Evolutionary conservation across 2,888 invertebrate genomes (phyloP).

Genomic region (Tanypteryx hageni): DNA sequence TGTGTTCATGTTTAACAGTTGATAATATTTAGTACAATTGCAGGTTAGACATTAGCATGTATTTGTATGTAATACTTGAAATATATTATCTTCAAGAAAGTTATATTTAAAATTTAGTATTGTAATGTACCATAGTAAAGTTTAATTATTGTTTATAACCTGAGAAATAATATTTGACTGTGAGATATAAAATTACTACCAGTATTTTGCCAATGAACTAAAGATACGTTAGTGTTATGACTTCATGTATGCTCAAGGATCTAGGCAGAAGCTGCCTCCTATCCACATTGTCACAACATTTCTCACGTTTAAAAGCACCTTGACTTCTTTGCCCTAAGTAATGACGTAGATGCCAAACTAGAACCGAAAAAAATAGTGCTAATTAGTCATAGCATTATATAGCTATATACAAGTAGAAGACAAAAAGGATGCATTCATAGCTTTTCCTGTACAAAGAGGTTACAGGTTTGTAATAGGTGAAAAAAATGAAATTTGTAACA

Average conservation of each 20-base stretch:
- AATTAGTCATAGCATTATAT: constrained; percentile 41
- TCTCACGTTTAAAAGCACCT: background rate
- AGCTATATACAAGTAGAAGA: background rate
- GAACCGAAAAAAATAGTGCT: background rate
- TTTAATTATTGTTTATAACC: background rate
- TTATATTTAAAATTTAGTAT: background rate
- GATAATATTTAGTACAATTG: constrained; percentile 10
- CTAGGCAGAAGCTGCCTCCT: constrained; percentile 21
- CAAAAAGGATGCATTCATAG: background rate
- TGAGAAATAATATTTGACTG: background rate
- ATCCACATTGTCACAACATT: background rate
- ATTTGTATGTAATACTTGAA: constrained; percentile 10
- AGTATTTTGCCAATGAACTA: background rate
- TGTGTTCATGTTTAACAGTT: constrained; percentile 21
- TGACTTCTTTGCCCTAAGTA: background rate
- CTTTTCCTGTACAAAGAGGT: background rate
- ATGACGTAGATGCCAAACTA: background rate
- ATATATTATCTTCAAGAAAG: background rate
- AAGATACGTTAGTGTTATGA: constrained; percentile 11
- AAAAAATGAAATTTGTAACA: background rate
- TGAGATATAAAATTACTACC: background rate
- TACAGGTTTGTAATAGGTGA: background rate
- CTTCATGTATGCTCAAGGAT: constrained; percentile 19
- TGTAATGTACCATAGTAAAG: background rate
- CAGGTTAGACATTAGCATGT: constrained; percentile 10